phyloP scores from a whole-genome alignment of 30 jellyfish, hydroid and myxozoan species.

The Chironex yamaguchii region DNA sequence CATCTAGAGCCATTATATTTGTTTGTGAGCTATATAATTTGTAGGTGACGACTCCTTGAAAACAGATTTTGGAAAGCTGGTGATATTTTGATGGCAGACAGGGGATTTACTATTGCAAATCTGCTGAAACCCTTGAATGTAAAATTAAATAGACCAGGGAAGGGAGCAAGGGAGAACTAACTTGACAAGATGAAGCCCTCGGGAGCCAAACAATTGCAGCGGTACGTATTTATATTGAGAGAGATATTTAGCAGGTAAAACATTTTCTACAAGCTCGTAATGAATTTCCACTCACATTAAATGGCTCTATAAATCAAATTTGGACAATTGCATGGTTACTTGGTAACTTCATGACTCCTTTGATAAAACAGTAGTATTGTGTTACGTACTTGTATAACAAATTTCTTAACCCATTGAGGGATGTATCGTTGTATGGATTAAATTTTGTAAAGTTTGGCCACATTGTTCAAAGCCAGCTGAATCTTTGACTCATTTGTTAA shows the following conservation, averaged over 20 bases:
- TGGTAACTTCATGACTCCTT: conserved; percentile 16
- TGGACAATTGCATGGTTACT: conserved; percentile 3
- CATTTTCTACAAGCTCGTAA: background rate
- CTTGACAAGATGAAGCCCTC: conserved; percentile 39
- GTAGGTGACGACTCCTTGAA: conserved; percentile 23
- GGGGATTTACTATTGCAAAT: conserved; percentile 49
- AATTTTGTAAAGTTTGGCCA: no score
- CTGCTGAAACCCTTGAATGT: conserved; percentile 28
- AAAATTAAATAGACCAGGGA: conserved; percentile 32
- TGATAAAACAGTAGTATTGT: no score
- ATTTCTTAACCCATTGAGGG: no score
- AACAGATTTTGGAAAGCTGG: no score
- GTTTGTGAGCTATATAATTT: conserved; percentile 32
- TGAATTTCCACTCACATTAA: conserved; percentile 9
- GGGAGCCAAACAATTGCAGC: conserved; percentile 59
- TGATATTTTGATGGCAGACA: conserved; percentile 62
- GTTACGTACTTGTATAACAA: no score
- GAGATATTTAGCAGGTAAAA: conserved; percentile 47
- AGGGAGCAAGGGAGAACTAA: conserved; percentile 36
- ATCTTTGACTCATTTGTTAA: no score
- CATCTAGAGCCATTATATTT: conserved; percentile 70
- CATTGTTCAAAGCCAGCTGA: no score
- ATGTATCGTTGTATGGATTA: no score
- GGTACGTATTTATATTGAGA: conserved; percentile 35
- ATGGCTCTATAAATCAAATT: conserved; percentile 7